Percentiles rank a stretch among this genome's conserved stretches.
These are phyloP conservation scores for Nilaparvata lugens DNA, from an alignment of 1,140 invertebrate species.

Conservation along the genomic window DNA sequence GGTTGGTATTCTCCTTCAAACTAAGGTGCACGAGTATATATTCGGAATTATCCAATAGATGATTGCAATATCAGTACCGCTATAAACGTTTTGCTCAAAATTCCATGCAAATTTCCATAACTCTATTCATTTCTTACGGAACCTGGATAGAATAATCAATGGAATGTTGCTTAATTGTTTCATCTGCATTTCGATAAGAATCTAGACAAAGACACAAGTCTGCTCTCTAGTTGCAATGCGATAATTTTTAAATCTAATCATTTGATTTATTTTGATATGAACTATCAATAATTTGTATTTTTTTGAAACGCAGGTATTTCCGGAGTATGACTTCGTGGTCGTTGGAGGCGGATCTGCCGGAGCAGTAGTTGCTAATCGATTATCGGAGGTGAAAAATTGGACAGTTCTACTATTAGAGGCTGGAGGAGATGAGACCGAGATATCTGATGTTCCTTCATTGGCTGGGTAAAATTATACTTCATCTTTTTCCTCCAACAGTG, in stretches of 20 bases:
- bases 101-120: too few species aligned
- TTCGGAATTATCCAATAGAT: too few species aligned
- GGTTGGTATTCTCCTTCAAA: too few species aligned
- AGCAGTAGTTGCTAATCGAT: conserved; percentile 80
- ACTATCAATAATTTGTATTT: not conserved
- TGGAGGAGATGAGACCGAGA: conserved; percentile 70
- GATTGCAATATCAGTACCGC: too few species aligned
- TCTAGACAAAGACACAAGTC: not conserved
- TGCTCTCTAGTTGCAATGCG: not conserved
- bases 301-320: conserved; percentile 45
- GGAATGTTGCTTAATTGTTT: not conserved
- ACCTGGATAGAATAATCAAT: not conserved
- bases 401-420: conserved; percentile 74
- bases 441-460: conserved; percentile 66
- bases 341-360: conserved; percentile 88
- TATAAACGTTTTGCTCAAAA: too few species aligned
- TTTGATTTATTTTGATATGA: not conserved
- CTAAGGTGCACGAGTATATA: too few species aligned
- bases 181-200: not conserved
- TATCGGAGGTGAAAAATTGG: conserved; percentile 72
- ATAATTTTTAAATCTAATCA: not conserved
- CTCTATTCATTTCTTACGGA: too few species aligned
- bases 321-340: conserved; percentile 72
- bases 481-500: not conserved
- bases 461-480: conserved; percentile 37